phyloP scores from a whole-genome alignment of 2,113 vertebrate genomes.

The Hiodon alosoides region DNA sequence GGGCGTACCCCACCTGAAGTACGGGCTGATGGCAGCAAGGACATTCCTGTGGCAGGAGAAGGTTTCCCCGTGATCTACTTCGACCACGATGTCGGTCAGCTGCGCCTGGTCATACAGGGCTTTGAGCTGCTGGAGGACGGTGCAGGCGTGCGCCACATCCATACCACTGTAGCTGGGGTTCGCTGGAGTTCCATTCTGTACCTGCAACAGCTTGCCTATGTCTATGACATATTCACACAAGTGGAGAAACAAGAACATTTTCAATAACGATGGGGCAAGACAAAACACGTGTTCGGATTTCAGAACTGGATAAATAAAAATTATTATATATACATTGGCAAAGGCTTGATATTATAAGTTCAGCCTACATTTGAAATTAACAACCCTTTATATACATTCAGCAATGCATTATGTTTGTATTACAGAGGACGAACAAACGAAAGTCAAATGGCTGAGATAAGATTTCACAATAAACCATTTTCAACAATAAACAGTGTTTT shows the following conservation, averaged over 20 bases:
- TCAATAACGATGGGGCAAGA: neutral
- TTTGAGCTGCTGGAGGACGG: constrained; percentile 94
- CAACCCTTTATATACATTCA: too few relatives aligned
- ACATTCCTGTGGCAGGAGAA: constrained; percentile 98
- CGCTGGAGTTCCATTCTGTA: constrained; percentile 83
- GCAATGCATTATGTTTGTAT: too few relatives aligned
- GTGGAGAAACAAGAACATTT: neutral
- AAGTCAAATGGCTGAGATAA: too few relatives aligned
- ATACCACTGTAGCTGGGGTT: constrained; percentile 76
- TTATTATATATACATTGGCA: neutral
- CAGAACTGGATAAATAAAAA: neutral
- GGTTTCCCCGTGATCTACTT: constrained; percentile 94
- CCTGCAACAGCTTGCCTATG: constrained; percentile 88
- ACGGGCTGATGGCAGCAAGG: constrained; percentile 97
- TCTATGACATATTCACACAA: constrained; percentile 60
- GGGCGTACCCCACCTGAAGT: constrained; percentile 75
- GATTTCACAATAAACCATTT: too few relatives aligned
- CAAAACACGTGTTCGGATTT: neutral
- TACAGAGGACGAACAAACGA: too few relatives aligned
- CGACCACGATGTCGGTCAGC: constrained; percentile 94
- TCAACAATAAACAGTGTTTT: too few relatives aligned
- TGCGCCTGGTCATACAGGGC: constrained; percentile 93
- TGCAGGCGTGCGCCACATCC: constrained; percentile 92
- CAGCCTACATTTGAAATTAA: too few relatives aligned
- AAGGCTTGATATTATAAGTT: too few relatives aligned